Percentiles rank a stretch among this genome's conserved stretches.
These are phyloP conservation scores for Lutraria rhynchaena DNA, from an alignment of 1,140 invertebrate species.

Conservation along the genomic window DNA sequence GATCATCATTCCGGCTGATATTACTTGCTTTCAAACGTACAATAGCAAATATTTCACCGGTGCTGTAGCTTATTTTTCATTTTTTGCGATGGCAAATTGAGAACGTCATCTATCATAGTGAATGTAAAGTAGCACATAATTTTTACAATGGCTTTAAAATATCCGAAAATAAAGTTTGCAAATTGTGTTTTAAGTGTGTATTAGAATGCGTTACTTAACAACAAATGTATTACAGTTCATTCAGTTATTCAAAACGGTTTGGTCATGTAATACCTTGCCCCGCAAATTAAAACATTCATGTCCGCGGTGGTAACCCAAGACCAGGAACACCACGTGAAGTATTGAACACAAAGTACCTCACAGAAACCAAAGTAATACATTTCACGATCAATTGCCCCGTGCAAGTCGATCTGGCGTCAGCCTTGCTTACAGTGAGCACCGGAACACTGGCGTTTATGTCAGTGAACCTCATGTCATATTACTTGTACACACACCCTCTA, in stretches of 20 bases:
- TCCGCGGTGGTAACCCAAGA: not conserved
- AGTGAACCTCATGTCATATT: slow-evolving; percentile 5
- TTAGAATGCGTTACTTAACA: not conserved
- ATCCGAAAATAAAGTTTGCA: not conserved
- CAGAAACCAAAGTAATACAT: slow-evolving; percentile 32
- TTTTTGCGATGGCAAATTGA: too few relatives aligned
- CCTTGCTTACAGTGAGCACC: not conserved
- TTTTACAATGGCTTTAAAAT: too few relatives aligned
- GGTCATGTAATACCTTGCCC: too few relatives aligned
- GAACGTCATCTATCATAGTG: too few relatives aligned
- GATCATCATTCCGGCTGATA: not conserved
- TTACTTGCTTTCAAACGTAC: not conserved
- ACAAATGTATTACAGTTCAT: not conserved
- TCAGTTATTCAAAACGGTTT: not conserved
- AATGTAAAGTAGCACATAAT: too few relatives aligned
- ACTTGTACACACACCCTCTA: not conserved
- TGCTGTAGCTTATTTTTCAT: too few relatives aligned
- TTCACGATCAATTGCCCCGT: slow-evolving; percentile 54
- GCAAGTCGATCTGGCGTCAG: slow-evolving; percentile 51
- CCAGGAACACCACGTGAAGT: not conserved
- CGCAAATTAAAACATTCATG: not conserved
- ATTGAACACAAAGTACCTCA: not conserved
- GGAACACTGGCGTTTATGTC: not conserved
- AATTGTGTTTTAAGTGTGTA: not conserved
- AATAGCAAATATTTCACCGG: too few relatives aligned